A percentile compares a stretch with the other conserved stretches of the same genome.
Evolutionary conservation across 1,140 invertebrate species (phyloP).

Genomic region (Zaprionus taronus): DNA sequence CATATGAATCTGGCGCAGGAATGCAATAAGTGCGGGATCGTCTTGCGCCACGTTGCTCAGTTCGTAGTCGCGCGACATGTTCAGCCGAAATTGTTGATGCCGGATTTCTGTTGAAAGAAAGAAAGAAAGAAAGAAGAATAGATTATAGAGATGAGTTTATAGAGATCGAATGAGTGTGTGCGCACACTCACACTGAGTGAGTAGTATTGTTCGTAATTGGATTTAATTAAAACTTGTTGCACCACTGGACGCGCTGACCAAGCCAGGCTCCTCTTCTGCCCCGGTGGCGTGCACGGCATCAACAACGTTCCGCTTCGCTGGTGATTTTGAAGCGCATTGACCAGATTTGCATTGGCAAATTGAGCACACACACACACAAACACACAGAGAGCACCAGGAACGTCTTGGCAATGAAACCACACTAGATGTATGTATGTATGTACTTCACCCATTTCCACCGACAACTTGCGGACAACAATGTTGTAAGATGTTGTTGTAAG

Average conservation of each 20-base stretch:
- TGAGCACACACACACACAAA: constrained; percentile 6
- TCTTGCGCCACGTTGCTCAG: constrained; percentile 89
- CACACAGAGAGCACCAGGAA: constrained; percentile 4
- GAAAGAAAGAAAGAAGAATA: constrained; percentile 14
- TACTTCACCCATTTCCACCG: constrained; percentile 9
- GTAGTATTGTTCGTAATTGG: constrained; percentile 51
- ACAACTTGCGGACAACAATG: constrained; percentile 15
- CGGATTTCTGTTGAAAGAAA: constrained; percentile 85
- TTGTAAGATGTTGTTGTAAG: background rate
- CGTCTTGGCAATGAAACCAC: constrained; percentile 39
- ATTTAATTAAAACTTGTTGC: constrained; percentile 81
- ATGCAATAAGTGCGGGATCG: constrained; percentile 89
- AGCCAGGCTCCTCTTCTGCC: constrained; percentile 2
- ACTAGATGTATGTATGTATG: background rate
- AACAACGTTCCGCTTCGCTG: constrained; percentile 64
- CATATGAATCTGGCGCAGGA: constrained; percentile 88
- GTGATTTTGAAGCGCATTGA: constrained; percentile 67
- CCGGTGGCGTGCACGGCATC: constrained; percentile 58
- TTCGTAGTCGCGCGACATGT: constrained; percentile 91
- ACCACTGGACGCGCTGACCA: constrained; percentile 64
- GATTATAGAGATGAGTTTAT: constrained; percentile 8
- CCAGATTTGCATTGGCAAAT: constrained; percentile 73
- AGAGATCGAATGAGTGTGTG: background rate
- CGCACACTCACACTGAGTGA: background rate
- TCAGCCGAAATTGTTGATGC: constrained; percentile 88